phyloP scores from a whole-genome alignment of 2,113 vertebrate species.

The Vulpes ferrilata region DNA sequence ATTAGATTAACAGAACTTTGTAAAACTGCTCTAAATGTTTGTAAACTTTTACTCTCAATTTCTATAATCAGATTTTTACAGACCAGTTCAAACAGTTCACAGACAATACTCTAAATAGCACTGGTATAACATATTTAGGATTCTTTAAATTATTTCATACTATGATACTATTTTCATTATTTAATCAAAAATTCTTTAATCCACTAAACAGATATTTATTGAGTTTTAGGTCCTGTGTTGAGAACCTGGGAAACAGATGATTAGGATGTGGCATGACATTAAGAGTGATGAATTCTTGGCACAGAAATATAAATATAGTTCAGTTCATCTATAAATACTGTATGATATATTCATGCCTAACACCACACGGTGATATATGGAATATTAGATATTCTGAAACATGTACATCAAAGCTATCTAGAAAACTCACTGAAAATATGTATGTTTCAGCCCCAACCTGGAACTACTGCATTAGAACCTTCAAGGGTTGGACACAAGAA shows the following conservation, averaged over 20 bases:
- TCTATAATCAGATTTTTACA: not conserved
- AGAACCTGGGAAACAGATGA: not conserved
- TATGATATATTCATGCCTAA: not conserved
- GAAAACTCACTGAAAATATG: not conserved
- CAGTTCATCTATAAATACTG: not conserved
- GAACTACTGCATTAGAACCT: not conserved
- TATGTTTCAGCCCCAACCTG: not conserved
- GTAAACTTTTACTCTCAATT: not conserved
- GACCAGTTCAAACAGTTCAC: not conserved
- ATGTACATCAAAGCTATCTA: not conserved
- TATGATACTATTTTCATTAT: not conserved
- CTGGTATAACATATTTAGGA: not conserved
- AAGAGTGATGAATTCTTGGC: not conserved
- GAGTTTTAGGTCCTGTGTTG: not conserved
- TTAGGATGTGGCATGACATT: not conserved
- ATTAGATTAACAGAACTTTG: not conserved
- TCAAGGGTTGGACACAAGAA: not conserved
- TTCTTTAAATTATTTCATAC: not conserved
- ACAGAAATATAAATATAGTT: not conserved
- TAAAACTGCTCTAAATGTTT: not conserved
- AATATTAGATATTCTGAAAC: not conserved
- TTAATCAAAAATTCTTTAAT: conserved; percentile 17
- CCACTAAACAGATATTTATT: not conserved
- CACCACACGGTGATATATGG: not conserved
- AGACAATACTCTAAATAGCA: not conserved